phyloP scores from a whole-genome alignment of 2,888 invertebrate genomes.

The Mantis religiosa region DNA sequence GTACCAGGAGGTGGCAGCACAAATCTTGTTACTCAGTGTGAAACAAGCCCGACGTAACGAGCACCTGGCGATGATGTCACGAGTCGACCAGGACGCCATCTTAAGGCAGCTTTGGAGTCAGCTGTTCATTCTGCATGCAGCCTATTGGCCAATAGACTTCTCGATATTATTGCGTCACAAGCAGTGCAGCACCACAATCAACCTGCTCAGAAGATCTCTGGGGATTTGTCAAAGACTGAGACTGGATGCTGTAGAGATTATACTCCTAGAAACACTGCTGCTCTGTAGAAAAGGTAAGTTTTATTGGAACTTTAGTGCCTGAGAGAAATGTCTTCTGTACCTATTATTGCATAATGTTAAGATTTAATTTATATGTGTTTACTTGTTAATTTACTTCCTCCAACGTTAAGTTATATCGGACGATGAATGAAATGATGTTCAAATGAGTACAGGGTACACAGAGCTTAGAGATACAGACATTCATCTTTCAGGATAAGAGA shows the following conservation, averaged over 20 bases:
- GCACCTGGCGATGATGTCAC: slow-evolving; percentile 49
- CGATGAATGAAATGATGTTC: too few relatives aligned
- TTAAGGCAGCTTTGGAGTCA: slow-evolving; percentile 57
- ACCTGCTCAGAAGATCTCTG: slow-evolving; percentile 36
- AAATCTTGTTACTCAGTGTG: slow-evolving; percentile 55
- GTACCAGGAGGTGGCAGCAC: slow-evolving; percentile 53
- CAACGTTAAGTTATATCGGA: too few relatives aligned
- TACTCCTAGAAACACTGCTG: slow-evolving; percentile 49
- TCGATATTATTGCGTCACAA: slow-evolving; percentile 32
- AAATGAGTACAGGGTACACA: too few relatives aligned
- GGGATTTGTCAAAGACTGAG: slow-evolving; percentile 44
- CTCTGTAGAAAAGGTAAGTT: slow-evolving; percentile 49
- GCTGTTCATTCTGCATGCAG: slow-evolving; percentile 54
- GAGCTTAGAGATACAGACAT: too few relatives aligned
- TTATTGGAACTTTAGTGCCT: too few relatives aligned
- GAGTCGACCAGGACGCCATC: slow-evolving; percentile 53
- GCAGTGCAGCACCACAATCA: background rate
- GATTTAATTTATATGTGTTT: too few relatives aligned
- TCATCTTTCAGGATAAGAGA: too few relatives aligned
- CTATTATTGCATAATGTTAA: too few relatives aligned
- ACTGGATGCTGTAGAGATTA: slow-evolving; percentile 49
- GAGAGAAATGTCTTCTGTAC: too few relatives aligned
- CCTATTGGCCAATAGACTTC: slow-evolving; percentile 54
- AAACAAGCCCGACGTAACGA: slow-evolving; percentile 54
- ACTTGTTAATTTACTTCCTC: too few relatives aligned